phyloP scores from a whole-genome alignment of 1,140 invertebrate genomes.

The Protaetia brevitarsis region DNA sequence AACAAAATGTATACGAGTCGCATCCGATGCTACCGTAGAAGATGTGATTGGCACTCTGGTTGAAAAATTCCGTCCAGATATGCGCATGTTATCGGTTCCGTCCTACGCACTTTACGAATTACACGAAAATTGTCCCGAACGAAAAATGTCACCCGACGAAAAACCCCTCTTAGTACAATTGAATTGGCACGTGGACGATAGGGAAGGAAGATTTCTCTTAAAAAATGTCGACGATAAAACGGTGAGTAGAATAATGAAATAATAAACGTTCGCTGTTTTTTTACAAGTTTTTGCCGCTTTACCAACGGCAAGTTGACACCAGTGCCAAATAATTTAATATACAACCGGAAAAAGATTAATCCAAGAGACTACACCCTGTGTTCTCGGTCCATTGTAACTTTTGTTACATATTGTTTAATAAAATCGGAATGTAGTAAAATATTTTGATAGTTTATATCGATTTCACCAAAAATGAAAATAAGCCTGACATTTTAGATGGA shows the following conservation, averaged over 20 bases:
- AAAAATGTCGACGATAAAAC: slow-evolving; percentile 82
- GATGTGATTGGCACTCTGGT: slow-evolving; percentile 95
- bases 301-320: too few species aligned
- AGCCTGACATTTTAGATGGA: too few species aligned
- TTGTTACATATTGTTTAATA: too few species aligned
- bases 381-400: too few species aligned
- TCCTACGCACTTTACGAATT: slow-evolving; percentile 97
- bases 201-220: slow-evolving; percentile 94
- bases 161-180: slow-evolving; percentile 96
- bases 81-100: slow-evolving; percentile 94
- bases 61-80: slow-evolving; percentile 99
- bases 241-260: slow-evolving; percentile 46
- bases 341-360: too few species aligned
- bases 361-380: too few species aligned
- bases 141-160: slow-evolving; percentile 84
- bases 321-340: too few species aligned
- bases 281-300: too few species aligned
- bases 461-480: too few species aligned
- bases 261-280: not conserved
- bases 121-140: slow-evolving; percentile 93
- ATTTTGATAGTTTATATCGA: too few species aligned
- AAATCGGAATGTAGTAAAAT: too few species aligned
- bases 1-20: slow-evolving; percentile 98
- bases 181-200: slow-evolving; percentile 98
- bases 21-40: slow-evolving; percentile 89